Conservation (phyloP, 2,113 vertebrate species). For the Triplophysa siluroides region DNA sequence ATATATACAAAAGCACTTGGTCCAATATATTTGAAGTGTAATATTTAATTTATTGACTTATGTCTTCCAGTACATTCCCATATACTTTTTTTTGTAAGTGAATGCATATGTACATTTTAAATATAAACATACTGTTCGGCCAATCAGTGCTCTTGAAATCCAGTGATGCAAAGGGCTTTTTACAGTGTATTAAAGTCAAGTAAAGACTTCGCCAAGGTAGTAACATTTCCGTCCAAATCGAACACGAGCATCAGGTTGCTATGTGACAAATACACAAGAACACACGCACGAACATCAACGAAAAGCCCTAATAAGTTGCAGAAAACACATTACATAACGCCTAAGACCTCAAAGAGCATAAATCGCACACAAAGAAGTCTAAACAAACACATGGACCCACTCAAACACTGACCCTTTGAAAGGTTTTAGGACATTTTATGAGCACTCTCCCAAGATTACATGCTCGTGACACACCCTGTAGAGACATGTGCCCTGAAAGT, state of each 20-base stretch:
- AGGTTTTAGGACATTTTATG: conserved; percentile 56
- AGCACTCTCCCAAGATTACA: conserved; percentile 51
- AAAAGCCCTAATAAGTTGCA: conserved; percentile 46
- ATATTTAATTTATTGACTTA: too few relatives aligned
- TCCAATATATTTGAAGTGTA: too few relatives aligned
- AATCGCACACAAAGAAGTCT: conserved; percentile 51
- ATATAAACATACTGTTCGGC: too few relatives aligned
- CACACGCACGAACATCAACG: conserved; percentile 27
- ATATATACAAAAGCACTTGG: too few relatives aligned
- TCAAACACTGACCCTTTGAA: conserved; percentile 53
- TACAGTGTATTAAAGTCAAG: too few relatives aligned
- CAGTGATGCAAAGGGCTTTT: too few relatives aligned
- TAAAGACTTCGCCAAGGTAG: too few relatives aligned
- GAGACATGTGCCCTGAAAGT: conserved; percentile 47
- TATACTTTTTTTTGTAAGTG: too few relatives aligned
- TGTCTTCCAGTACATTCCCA: too few relatives aligned
- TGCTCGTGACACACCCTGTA: conserved; percentile 52
- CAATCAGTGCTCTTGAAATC: too few relatives aligned
- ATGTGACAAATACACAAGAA: conserved; percentile 22
- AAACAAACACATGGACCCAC: conserved; percentile 49
- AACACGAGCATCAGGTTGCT: conserved; percentile 4
- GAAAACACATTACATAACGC: conserved; percentile 22
- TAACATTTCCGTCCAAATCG: background rate
- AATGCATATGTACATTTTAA: too few relatives aligned
- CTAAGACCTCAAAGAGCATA: conserved; percentile 8